phyloP scores from a whole-genome alignment of 2,797 vertebrate species.

The Vireo griseus region DNA sequence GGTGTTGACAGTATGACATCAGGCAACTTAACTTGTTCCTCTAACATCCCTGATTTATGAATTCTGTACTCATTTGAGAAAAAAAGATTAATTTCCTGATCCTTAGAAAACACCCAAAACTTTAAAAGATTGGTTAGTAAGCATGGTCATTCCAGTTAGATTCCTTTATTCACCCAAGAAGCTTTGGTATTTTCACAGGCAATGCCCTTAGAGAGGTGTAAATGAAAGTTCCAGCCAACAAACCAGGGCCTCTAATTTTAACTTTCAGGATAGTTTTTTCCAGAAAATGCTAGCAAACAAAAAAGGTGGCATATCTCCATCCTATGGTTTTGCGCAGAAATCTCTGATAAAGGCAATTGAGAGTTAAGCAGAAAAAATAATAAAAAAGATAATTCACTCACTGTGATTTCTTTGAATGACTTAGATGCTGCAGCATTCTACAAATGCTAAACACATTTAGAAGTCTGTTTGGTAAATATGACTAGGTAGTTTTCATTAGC shows the following conservation, averaged over 20 bases:
- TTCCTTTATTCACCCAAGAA: background rate
- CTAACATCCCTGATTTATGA: background rate
- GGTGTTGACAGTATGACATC: background rate
- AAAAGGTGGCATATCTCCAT: accelerated
- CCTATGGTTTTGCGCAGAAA: background rate
- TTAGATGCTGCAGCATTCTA: background rate
- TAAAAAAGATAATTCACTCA: background rate
- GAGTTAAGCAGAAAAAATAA: background rate
- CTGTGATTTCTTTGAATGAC: background rate
- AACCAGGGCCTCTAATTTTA: background rate
- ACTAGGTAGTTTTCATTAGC: background rate
- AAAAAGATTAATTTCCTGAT: background rate
- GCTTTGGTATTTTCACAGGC: background rate
- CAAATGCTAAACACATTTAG: background rate
- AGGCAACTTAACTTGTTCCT: background rate
- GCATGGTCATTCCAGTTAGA: background rate
- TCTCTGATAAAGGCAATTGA: background rate
- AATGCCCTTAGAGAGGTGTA: accelerated
- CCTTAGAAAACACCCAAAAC: background rate
- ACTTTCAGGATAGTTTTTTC: background rate
- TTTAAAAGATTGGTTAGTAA: background rate
- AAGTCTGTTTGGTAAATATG: background rate
- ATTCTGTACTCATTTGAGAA: background rate
- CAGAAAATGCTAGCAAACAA: background rate
- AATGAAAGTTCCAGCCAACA: background rate